Percentiles rank a stretch among this genome's conserved stretches.
phyloP scores from a whole-genome alignment of 37 sponge, comb jelly and placozoan species.

The Beroe forskalii region DNA sequence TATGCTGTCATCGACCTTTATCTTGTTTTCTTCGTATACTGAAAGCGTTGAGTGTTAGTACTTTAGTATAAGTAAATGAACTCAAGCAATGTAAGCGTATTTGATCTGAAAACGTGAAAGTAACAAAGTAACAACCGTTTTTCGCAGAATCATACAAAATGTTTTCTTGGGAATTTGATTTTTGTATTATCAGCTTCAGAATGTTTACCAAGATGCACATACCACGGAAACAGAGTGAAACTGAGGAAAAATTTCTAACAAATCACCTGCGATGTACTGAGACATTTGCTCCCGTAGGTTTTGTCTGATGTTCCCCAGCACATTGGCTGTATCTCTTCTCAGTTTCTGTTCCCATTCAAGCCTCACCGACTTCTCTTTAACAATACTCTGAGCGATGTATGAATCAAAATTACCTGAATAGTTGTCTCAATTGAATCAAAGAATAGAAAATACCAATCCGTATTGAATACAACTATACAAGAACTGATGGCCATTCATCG shows the following conservation, averaged over 20 bases:
- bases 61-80: no score
- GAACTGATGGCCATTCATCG: no score
- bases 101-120: no score
- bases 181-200: no score
- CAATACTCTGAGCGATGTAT: conserved; percentile 31
- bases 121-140: no score
- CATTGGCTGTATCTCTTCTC: conserved; percentile 50
- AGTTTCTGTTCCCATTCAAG: conserved; percentile 62
- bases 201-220: no score
- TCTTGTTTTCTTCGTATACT: conserved; percentile 57
- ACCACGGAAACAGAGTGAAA: no score
- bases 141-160: no score
- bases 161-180: no score
- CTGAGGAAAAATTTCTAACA: no score
- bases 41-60: neutral
- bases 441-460: neutral
- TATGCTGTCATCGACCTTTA: conserved; percentile 21
- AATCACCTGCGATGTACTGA: conserved; percentile 45
- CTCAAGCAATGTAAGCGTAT: no score
- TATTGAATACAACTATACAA: neutral
- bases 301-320: conserved; percentile 10
- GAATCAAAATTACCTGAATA: neutral
- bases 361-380: conserved; percentile 4
- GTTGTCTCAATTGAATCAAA: neutral
- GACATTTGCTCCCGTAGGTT: conserved; percentile 40